Evolutionary conservation across 2,113 vertebrate genomes (phyloP), one percentile per base, ranked within the genome.

Genomic region (Forbesichthys papilliferus): DNA sequence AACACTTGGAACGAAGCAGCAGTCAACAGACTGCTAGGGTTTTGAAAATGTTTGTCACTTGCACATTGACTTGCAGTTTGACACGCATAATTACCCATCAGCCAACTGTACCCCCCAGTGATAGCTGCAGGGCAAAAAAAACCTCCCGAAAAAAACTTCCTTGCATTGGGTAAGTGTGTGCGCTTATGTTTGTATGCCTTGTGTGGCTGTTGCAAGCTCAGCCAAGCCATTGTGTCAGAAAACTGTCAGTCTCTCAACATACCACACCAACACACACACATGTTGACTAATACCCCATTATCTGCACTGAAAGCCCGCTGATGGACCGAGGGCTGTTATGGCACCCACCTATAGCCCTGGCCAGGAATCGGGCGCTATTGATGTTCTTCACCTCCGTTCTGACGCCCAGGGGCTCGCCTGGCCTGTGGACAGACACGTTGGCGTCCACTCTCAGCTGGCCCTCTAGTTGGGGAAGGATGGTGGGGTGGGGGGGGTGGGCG

Each of bases 361-460:
- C 94, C 83, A 99, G 86, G 85, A 94, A 97, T 59, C 95, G 90
- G 58, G 93, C 56, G 53, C 98, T 99, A 87, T 98, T 99, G 90
- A 99, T 96, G 88, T 99, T 99, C 92, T 99, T 99, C 82, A 99
- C 96, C 91, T 99, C 98, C 0, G 97, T 94, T 76, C 97, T 94
- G 82, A 94, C 60, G 11, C 98, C 98, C 11, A 95, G 92, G 0
- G 92, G 93, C 48, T 98, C 93, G 27, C 95, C 97, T 0, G 95
- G 93, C 57, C 61, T 90, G 91, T 97, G 96, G 14, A 99, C 95
- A 0, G 97, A 99, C 85, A 99, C 79, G 14, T 99, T 99, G 86
- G 98, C 98, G 54, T 99, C 98, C 63, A 99, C 97, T 91, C 98
- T 94, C 84, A 99, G 85, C 81, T 99, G 97, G 52, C 97, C 98